phyloP scores from a whole-genome alignment of 2,888 invertebrate species.

The Agonopterix arenella region DNA sequence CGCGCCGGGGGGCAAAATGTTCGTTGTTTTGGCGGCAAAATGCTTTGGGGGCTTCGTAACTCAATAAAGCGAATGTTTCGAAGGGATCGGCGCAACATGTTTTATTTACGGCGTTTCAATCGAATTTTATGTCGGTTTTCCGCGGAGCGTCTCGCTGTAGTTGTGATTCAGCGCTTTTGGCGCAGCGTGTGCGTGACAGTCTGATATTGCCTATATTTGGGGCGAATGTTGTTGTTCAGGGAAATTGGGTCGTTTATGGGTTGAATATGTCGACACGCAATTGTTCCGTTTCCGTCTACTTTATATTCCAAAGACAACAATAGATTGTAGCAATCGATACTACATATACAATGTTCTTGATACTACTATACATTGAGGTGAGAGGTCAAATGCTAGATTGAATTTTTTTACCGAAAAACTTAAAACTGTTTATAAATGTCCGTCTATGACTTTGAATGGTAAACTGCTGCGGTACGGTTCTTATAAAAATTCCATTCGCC shows the following conservation, averaged over 20 bases:
- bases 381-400: too few relatives aligned
- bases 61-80: conserved; percentile 69
- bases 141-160: conserved; percentile 21
- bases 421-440: too few relatives aligned
- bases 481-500: too few relatives aligned
- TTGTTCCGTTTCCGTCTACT: too few relatives aligned
- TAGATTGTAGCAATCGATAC: too few relatives aligned
- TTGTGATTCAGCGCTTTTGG: conserved; percentile 41
- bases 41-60: conserved; percentile 73
- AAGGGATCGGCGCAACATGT: conserved; percentile 66
- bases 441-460: too few relatives aligned
- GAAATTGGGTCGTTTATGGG: conserved; percentile 30
- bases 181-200: conserved; percentile 51
- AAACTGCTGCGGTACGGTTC: too few relatives aligned
- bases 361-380: too few relatives aligned
- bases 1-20: conserved; percentile 75
- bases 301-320: too few relatives aligned
- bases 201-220: conserved; percentile 18
- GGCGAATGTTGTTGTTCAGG: conserved; percentile 20
- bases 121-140: conserved; percentile 61
- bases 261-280: conserved; percentile 39
- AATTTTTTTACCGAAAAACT: too few relatives aligned
- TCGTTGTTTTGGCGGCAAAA: conserved; percentile 77
- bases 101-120: conserved; percentile 75
- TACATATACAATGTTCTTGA: too few relatives aligned